A percentile compares a stretch with the other conserved stretches of the same genome.
phyloP scores from a whole-genome alignment of 2,113 vertebrate species.

The Amblyornis subalaris region DNA sequence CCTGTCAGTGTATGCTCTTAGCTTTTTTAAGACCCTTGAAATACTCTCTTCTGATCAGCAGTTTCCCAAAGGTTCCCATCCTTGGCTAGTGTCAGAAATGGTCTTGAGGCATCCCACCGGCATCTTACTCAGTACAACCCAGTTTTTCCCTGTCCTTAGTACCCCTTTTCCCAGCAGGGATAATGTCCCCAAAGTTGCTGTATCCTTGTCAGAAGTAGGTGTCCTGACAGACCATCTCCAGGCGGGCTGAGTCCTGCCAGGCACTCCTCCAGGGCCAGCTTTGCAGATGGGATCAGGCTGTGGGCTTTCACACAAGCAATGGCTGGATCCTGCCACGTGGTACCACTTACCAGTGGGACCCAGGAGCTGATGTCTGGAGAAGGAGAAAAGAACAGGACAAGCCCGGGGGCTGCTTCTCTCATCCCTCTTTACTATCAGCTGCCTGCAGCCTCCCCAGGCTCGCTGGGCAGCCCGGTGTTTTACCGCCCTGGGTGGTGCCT shows the following conservation, averaged over 20 bases:
- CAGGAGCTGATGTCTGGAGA: background rate
- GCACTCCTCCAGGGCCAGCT: background rate
- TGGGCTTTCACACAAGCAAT: background rate
- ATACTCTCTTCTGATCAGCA: background rate
- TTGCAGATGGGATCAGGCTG: background rate
- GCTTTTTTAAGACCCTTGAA: background rate
- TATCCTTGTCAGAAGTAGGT: background rate
- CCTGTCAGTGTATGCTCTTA: background rate
- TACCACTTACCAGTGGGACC: background rate
- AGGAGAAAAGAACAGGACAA: background rate
- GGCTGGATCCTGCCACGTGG: background rate
- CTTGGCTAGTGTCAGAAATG: background rate
- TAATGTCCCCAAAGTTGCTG: background rate
- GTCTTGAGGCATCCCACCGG: background rate
- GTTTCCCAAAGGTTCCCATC: background rate
- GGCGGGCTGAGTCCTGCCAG: background rate
- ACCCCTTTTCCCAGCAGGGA: background rate
- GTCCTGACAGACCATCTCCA: background rate
- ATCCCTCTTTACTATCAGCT: background rate
- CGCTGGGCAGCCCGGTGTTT: background rate
- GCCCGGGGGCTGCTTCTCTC: background rate
- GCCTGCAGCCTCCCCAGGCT: background rate
- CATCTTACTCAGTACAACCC: background rate
- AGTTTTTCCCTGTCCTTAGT: background rate
- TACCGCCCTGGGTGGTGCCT: background rate